A percentile compares a stretch with the other conserved stretches of the same genome.
Conservation (phyloP, 2,888 invertebrate genomes). For the Mechanitis messenoides region DNA sequence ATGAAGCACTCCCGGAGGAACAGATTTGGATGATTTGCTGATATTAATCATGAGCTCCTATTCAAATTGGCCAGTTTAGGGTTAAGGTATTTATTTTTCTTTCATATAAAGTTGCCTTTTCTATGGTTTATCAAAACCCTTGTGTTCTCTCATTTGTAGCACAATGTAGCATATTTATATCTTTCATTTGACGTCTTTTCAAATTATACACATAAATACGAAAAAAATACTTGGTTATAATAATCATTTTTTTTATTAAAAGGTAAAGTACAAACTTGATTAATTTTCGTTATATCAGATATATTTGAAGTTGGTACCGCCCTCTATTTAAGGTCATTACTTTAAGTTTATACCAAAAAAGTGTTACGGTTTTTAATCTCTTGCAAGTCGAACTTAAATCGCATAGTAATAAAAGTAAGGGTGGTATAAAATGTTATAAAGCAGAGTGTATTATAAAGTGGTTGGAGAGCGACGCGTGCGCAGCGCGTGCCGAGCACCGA, state of each 20-base stretch:
- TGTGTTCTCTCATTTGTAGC: background rate
- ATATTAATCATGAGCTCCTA: slow-evolving; percentile 64
- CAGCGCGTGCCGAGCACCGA: slow-evolving; percentile 43
- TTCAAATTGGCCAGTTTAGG: slow-evolving; percentile 46
- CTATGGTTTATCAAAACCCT: background rate
- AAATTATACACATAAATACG: no score
- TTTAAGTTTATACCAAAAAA: background rate
- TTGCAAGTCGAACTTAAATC: background rate
- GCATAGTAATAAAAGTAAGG: slow-evolving; percentile 3
- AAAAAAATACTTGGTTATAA: no score
- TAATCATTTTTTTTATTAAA: no score
- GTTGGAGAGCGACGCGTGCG: slow-evolving; percentile 41
- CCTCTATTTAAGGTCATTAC: background rate
- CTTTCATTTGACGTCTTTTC: background rate
- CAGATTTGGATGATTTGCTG: slow-evolving; percentile 60
- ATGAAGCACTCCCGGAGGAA: slow-evolving; percentile 54
- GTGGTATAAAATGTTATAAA: slow-evolving; percentile 22
- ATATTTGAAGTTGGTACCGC: no score
- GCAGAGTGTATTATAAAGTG: slow-evolving; percentile 24
- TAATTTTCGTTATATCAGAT: no score
- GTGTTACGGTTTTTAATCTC: background rate
- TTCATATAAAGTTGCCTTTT: background rate
- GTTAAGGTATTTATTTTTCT: slow-evolving; percentile 21
- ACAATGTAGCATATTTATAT: background rate
- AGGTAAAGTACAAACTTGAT: no score